Conservation (phyloP, 2,888 invertebrate species). For the Conomelus anceps region DNA sequence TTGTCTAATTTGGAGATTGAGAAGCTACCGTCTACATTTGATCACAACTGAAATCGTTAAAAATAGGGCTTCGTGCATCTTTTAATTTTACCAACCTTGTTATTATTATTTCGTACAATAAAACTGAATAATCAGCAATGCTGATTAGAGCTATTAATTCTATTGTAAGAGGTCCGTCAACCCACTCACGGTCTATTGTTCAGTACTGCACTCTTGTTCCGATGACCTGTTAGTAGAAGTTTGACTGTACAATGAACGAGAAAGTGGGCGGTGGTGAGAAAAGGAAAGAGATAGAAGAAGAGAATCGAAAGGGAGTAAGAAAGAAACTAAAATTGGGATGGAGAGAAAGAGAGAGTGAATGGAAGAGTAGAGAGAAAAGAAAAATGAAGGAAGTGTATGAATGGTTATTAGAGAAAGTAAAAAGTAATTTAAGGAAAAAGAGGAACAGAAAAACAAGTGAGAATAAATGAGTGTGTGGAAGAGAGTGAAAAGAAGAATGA, state of each 20-base stretch:
- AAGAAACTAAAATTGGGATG: not conserved
- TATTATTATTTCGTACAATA: not conserved
- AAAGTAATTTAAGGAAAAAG: not conserved
- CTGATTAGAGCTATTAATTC: not conserved
- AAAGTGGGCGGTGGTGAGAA: not conserved
- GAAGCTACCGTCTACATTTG: no score
- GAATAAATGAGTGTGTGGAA: not conserved
- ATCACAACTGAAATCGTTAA: no score
- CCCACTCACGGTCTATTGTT: not conserved
- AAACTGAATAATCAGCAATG: not conserved
- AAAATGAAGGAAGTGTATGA: not conserved
- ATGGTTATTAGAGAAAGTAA: not conserved
- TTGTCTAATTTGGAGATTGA: no score
- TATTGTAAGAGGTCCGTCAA: not conserved
- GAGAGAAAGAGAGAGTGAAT: not conserved
- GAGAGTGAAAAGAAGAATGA: not conserved
- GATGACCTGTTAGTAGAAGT: not conserved
- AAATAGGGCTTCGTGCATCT: no score
- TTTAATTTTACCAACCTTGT: no score
- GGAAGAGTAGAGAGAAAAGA: not conserved
- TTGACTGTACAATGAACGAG: not conserved
- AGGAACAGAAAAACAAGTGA: not conserved
- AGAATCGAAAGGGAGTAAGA: not conserved
- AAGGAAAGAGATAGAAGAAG: no score
- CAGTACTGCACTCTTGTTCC: not conserved